Evolutionary conservation across 2,113 vertebrate species (phyloP).

Genomic region (Glaucidium brasilianum): DNA sequence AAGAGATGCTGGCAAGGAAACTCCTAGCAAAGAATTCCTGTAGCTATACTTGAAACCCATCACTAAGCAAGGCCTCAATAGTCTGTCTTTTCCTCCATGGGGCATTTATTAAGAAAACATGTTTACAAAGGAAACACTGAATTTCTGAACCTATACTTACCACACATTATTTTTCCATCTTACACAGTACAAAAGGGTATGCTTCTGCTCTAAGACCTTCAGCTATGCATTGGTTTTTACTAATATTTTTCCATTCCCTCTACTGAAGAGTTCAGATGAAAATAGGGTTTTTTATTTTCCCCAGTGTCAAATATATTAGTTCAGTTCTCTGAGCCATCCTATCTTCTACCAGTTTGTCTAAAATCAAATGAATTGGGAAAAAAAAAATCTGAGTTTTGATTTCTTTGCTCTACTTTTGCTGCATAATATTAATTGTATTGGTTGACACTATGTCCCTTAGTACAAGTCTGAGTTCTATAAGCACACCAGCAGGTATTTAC

Average conservation of each 20-base stretch:
- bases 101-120: not conserved
- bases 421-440: not conserved
- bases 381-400: not conserved
- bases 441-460: not conserved
- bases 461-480: not conserved
- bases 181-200: not conserved
- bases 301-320: not conserved
- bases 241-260: not conserved
- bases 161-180: not conserved
- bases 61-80: not conserved
- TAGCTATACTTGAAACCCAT: not conserved
- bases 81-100: not conserved
- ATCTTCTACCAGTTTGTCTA: not conserved
- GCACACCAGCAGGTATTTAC: not conserved
- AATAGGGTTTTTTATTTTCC: not conserved
- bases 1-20: not conserved
- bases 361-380: not conserved
- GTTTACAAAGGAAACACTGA: not conserved
- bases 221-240: not conserved
- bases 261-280: not conserved
- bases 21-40: not conserved
- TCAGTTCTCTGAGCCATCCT: not conserved
- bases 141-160: not conserved
- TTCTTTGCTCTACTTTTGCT: not conserved
- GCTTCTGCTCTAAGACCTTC: not conserved